Evolutionary conservation across 1,140 invertebrate genomes (phyloP).

Genomic region (Yoshiicerus persimilis): DNA sequence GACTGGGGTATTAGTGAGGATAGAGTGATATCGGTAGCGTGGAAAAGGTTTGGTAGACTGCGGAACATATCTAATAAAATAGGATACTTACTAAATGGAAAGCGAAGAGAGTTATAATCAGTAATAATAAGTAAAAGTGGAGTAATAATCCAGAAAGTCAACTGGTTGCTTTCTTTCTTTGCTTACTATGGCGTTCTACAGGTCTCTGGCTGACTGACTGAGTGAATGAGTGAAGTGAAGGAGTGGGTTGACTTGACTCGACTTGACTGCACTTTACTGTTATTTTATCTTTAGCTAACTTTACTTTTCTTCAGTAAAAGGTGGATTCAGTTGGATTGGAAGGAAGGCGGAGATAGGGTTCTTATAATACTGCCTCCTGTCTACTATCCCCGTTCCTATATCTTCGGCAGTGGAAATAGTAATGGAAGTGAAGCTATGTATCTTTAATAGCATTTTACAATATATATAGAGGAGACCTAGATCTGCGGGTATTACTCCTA

Average conservation of each 20-base stretch:
- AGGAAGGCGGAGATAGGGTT: not conserved
- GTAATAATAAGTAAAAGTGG: conserved; percentile 18
- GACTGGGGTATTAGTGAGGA: not conserved
- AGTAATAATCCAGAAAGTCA: conserved; percentile 11
- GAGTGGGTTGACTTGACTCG: not conserved
- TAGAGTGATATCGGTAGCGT: not conserved
- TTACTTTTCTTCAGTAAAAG: not conserved
- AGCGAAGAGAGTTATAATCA: conserved; percentile 10
- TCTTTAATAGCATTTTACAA: not conserved
- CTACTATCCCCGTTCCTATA: not conserved
- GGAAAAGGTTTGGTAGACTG: not conserved
- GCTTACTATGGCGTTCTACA: not conserved
- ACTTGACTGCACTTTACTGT: not conserved
- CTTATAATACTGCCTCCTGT: not conserved
- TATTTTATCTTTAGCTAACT: conserved; percentile 5
- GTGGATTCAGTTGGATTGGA: not conserved
- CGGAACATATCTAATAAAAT: not conserved
- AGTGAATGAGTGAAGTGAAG: not conserved
- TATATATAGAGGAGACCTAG: not conserved
- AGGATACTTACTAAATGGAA: conserved; percentile 2
- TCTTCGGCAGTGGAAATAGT: not conserved
- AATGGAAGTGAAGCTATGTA: not conserved
- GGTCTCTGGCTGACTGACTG: not conserved
- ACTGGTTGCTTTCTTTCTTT: not conserved
- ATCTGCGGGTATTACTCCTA: not conserved